Conservation (phyloP, 2,888 invertebrate species). For the Yponomeuta malinellus region DNA sequence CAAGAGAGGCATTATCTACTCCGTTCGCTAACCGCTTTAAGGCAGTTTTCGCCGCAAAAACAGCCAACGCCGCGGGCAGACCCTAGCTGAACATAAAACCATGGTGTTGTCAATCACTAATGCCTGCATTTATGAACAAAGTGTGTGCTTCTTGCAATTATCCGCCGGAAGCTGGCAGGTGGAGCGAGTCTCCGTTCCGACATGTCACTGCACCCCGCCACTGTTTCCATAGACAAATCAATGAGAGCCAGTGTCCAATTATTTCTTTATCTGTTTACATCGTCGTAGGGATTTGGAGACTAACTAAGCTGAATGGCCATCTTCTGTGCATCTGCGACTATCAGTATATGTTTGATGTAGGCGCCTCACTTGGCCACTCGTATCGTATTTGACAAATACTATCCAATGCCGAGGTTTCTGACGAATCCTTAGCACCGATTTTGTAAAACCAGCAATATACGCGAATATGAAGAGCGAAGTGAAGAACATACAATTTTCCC, state of each 20-base stretch:
- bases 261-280: neutral
- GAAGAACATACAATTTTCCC: too few relatives aligned
- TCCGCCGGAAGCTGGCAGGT: slow-evolving; percentile 62
- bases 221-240: neutral
- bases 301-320: neutral
- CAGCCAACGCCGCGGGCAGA: neutral
- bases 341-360: too few relatives aligned
- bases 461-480: too few relatives aligned
- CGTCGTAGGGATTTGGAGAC: neutral
- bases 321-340: too few relatives aligned
- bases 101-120: neutral
- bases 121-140: neutral
- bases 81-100: neutral
- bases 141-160: slow-evolving; percentile 53
- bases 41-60: neutral
- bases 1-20: too few relatives aligned
- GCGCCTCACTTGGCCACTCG: too few relatives aligned
- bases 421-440: too few relatives aligned
- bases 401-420: too few relatives aligned
- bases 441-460: too few relatives aligned
- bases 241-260: neutral
- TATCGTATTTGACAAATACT: too few relatives aligned
- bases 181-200: slow-evolving; percentile 58
- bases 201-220: neutral
- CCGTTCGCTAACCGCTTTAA: too few relatives aligned